Conservation (phyloP, 2,113 vertebrate genomes). For the Hydrolagus affinis region DNA sequence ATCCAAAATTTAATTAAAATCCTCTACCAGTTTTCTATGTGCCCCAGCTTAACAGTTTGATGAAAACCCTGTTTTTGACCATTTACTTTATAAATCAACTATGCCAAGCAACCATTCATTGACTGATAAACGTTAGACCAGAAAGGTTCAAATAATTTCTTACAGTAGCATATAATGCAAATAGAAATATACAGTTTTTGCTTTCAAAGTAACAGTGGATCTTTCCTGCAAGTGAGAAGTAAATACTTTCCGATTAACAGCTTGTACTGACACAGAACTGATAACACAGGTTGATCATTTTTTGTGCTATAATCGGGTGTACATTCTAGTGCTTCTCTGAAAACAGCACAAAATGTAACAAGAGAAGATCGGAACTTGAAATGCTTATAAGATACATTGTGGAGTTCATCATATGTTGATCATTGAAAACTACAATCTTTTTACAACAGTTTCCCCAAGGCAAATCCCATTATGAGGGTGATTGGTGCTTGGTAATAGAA, state of each 20-base stretch:
- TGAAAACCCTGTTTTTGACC: not conserved
- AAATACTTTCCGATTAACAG: not conserved
- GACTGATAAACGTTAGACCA: not conserved
- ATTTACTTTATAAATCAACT: too few relatives aligned
- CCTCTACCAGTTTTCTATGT: not conserved
- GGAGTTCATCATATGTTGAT: too few relatives aligned
- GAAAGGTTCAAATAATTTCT: not conserved
- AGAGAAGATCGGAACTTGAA: too few relatives aligned
- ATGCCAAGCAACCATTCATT: not conserved
- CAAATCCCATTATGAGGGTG: too few relatives aligned
- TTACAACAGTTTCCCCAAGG: too few relatives aligned
- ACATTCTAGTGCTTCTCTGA: too few relatives aligned
- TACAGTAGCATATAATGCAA: not conserved
- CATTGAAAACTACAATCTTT: too few relatives aligned
- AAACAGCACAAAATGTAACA: too few relatives aligned
- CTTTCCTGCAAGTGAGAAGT: not conserved
- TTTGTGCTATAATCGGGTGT: too few relatives aligned
- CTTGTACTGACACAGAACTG: not conserved
- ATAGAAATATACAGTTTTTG: not conserved
- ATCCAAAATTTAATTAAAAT: slow-evolving; percentile 12
- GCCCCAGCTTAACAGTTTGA: not conserved
- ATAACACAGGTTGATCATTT: too few relatives aligned
- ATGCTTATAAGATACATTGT: too few relatives aligned
- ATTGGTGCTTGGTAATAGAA: too few relatives aligned
- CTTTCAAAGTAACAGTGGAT: not conserved